Evolutionary conservation across 2,888 invertebrate species (phyloP).

Genomic region (Rhorus exstirpatorius): DNA sequence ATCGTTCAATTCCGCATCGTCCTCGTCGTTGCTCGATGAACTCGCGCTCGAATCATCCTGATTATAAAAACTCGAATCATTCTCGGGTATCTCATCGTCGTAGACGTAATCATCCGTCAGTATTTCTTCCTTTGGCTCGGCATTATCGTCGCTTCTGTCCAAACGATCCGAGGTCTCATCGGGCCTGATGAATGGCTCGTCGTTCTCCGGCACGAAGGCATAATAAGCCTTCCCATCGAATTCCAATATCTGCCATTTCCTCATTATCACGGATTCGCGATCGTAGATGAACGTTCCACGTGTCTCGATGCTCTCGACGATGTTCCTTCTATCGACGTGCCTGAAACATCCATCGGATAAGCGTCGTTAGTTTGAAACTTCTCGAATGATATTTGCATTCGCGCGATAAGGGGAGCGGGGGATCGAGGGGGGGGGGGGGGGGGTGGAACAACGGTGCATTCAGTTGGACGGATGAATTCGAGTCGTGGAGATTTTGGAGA

Average conservation of each 20-base stretch:
- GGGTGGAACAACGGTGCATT: too few species aligned
- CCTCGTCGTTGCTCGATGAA: slow-evolving; percentile 64
- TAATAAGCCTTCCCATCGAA: slow-evolving; percentile 85
- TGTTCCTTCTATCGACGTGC: slow-evolving; percentile 72
- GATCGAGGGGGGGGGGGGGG: not conserved
- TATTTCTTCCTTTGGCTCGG: slow-evolving; percentile 58
- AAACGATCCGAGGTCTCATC: slow-evolving; percentile 74
- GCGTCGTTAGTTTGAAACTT: slow-evolving; percentile 55
- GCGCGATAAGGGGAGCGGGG: not conserved
- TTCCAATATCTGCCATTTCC: slow-evolving; percentile 85
- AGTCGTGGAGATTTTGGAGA: too few species aligned
- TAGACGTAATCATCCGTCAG: slow-evolving; percentile 65
- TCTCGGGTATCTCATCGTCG: slow-evolving; percentile 65
- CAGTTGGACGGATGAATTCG: too few species aligned
- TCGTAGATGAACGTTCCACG: slow-evolving; percentile 84
- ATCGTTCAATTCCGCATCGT: slow-evolving; percentile 67
- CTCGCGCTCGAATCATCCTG: slow-evolving; percentile 71
- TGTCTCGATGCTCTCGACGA: slow-evolving; percentile 63
- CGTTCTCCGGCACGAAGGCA: slow-evolving; percentile 83
- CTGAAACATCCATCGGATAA: slow-evolving; percentile 82
- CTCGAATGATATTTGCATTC: not conserved
- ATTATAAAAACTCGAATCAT: slow-evolving; percentile 68
- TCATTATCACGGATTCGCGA: slow-evolving; percentile 83
- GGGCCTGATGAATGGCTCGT: slow-evolving; percentile 76
- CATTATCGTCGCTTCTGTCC: slow-evolving; percentile 46